These are phyloP conservation scores for Silurus lanzhouensis DNA, from an alignment of 2,797 vertebrate genomes.

Conservation along the genomic window DNA sequence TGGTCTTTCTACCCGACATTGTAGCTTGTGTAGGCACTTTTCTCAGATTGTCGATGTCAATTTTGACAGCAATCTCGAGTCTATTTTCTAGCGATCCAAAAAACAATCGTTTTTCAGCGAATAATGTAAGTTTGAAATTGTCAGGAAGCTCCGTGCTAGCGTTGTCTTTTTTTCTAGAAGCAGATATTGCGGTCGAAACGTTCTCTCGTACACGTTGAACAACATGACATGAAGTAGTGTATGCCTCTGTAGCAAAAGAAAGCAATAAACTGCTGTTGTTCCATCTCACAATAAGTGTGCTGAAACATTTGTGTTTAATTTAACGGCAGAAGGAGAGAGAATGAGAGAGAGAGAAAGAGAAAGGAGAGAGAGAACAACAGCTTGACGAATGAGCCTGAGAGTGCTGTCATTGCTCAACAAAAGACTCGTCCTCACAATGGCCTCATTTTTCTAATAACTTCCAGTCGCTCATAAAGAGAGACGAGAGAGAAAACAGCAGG, in stretches of 20 bases:
- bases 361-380: slow-evolving; percentile 59
- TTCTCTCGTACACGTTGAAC: slow-evolving; percentile 3
- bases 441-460: slow-evolving; percentile 80
- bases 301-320: slow-evolving; percentile 78
- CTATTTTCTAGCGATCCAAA: not conserved
- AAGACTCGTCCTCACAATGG: slow-evolving; percentile 57
- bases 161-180: not conserved
- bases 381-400: slow-evolving; percentile 60
- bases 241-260: slow-evolving; percentile 24
- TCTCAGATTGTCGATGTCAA: not conserved
- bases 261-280: slow-evolving; percentile 35
- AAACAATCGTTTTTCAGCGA: not conserved
- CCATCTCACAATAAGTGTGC: slow-evolving; percentile 31
- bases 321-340: slow-evolving; percentile 56
- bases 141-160: not conserved
- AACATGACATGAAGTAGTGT: slow-evolving; percentile 27
- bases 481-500: slow-evolving; percentile 44
- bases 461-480: slow-evolving; percentile 77
- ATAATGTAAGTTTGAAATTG: slow-evolving; percentile 1
- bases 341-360: slow-evolving; percentile 10
- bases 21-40: not conserved
- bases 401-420: slow-evolving; percentile 62
- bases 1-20: not conserved
- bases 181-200: slow-evolving; percentile 16
- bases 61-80: not conserved